Percentiles rank a stretch among this genome's conserved stretches.
These are phyloP conservation scores for Morpho deidamia DNA, from an alignment of 2,888 invertebrate species.

Conservation along the genomic window DNA sequence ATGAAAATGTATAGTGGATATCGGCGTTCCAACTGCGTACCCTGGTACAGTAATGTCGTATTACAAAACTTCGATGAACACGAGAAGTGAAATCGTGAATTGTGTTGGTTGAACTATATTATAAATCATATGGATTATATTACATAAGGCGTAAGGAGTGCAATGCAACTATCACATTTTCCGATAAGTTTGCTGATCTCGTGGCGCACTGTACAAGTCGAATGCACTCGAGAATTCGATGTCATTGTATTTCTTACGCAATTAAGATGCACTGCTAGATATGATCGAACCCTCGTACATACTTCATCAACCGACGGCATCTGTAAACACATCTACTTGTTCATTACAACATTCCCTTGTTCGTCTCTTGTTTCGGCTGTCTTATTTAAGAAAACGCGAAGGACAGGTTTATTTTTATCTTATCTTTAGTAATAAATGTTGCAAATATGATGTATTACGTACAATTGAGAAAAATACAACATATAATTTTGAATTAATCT, in stretches of 20 bases:
- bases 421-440: background rate
- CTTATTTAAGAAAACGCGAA: conserved; percentile 2
- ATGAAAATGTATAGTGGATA: background rate
- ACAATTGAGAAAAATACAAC: background rate
- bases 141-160: background rate
- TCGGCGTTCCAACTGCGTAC: conserved; percentile 17
- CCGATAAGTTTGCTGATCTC: background rate
- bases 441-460: too few relatives aligned
- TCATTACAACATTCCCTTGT: conserved; percentile 14
- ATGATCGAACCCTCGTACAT: conserved; percentile 35
- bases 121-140: background rate
- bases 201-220: conserved; percentile 19
- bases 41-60: conserved; percentile 17
- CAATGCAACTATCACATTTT: background rate
- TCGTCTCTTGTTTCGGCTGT: conserved; percentile 8
- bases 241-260: conserved; percentile 49
- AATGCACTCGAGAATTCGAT: conserved; percentile 34
- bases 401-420: background rate
- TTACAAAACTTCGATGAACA: conserved; percentile 25
- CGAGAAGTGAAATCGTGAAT: conserved; percentile 24
- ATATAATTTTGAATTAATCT: background rate
- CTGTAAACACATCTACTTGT: conserved; percentile 24
- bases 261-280: conserved; percentile 52
- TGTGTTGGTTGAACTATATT: conserved; percentile 3
- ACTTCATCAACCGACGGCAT: conserved; percentile 20